These are phyloP conservation scores for Drosophila hamatofila DNA, from an alignment of 2,888 invertebrate genomes.

Conservation along the genomic window DNA sequence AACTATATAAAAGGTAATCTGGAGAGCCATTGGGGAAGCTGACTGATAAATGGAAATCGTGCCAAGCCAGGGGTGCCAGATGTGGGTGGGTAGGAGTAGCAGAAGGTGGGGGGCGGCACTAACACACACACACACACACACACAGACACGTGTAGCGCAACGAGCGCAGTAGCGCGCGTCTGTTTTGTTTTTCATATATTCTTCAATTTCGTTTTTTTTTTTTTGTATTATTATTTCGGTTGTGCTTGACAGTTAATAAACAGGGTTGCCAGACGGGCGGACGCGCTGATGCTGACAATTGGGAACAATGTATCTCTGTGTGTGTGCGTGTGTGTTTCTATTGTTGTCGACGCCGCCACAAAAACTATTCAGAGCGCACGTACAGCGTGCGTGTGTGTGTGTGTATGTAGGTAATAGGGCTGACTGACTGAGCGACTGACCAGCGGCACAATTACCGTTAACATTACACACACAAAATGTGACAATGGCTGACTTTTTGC, in stretches of 20 bases:
- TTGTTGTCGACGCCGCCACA: constrained; percentile 57
- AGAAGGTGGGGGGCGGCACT: neutral
- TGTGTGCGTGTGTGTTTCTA: constrained; percentile 32
- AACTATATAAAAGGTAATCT: constrained; percentile 71
- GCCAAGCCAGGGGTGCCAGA: constrained; percentile 1
- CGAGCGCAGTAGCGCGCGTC: constrained; percentile 36
- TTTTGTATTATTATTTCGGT: neutral
- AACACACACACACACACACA: neutral
- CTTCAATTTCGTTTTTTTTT: neutral
- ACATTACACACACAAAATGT: constrained; percentile 56
- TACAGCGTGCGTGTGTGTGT: constrained; percentile 48
- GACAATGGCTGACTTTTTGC: constrained; percentile 51
- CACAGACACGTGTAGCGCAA: constrained; percentile 15
- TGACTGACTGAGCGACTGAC: constrained; percentile 50
- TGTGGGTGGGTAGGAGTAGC: neutral
- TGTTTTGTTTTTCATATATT: constrained; percentile 23
- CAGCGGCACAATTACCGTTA: constrained; percentile 75
- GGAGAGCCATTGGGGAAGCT: constrained; percentile 48
- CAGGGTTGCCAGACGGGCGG: constrained; percentile 61
- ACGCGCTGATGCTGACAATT: constrained; percentile 58
- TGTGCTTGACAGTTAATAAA: constrained; percentile 65
- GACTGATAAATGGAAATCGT: constrained; percentile 56
- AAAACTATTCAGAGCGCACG: constrained; percentile 61
- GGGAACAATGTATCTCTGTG: constrained; percentile 29
- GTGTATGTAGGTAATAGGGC: constrained; percentile 72